Evolutionary conservation across 2,888 invertebrate genomes (phyloP).

Genomic region (Spisula solida): DNA sequence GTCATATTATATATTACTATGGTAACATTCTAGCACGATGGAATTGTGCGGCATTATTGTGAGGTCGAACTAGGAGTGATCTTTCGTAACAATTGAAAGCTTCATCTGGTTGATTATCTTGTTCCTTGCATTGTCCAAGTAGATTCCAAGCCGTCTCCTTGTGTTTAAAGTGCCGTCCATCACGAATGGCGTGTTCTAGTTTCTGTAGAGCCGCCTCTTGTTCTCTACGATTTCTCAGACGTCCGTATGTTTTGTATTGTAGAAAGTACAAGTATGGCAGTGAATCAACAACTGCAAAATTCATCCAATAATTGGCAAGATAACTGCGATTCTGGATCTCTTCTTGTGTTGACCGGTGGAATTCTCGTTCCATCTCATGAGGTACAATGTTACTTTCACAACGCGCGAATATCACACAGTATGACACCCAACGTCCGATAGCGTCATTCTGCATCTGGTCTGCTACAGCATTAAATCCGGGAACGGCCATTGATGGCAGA

Average conservation of each 20-base stretch:
- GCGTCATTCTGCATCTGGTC: background rate
- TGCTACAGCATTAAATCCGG: background rate
- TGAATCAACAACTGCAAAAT: background rate
- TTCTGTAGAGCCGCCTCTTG: too few species aligned
- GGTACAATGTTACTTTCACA: background rate
- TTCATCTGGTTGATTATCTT: too few species aligned
- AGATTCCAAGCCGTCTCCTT: conserved; percentile 16
- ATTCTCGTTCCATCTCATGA: background rate
- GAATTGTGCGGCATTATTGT: conserved; percentile 12
- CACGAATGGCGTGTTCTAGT: too few species aligned
- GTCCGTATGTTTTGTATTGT: too few species aligned
- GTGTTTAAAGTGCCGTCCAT: background rate
- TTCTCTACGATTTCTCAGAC: too few species aligned
- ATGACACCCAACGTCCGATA: background rate
- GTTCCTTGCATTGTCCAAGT: too few species aligned
- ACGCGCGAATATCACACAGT: too few species aligned
- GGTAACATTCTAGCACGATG: background rate
- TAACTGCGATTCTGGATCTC: background rate
- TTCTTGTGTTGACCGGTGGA: background rate
- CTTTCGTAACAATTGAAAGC: too few species aligned
- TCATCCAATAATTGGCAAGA: background rate
- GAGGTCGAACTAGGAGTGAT: background rate
- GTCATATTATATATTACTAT: too few species aligned
- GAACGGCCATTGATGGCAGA: too few species aligned
- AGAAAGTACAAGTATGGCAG: too few species aligned